phyloP scores from a whole-genome alignment of 2,797 vertebrate genomes.

The Chiroxiphia lanceolata region DNA sequence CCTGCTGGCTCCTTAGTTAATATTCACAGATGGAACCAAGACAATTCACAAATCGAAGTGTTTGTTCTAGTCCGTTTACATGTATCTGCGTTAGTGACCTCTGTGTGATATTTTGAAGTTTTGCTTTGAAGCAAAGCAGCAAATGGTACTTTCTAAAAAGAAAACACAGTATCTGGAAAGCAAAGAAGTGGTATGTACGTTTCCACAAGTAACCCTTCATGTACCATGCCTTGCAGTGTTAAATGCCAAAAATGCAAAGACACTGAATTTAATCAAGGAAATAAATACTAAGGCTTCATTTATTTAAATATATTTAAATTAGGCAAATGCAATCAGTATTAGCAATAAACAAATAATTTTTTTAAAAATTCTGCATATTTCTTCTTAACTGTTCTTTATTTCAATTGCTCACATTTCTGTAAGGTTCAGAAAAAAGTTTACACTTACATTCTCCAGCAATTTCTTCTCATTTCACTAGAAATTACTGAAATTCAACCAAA shows the following conservation, averaged over 20 bases:
- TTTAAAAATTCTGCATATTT: neutral
- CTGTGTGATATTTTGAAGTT: neutral
- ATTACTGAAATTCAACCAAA: neutral
- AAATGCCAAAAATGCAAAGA: neutral
- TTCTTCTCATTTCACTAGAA: neutral
- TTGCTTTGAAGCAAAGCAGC: neutral
- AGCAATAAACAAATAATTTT: neutral
- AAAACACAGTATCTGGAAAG: neutral
- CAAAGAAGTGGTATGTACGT: neutral
- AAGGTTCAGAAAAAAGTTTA: neutral
- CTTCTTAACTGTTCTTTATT: neutral
- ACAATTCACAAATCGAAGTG: neutral
- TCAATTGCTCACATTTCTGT: neutral
- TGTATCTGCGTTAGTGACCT: neutral
- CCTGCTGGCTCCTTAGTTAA: neutral
- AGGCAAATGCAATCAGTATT: neutral
- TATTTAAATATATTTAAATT: neutral
- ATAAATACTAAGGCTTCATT: neutral
- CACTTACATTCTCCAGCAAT: neutral
- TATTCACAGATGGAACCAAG: neutral
- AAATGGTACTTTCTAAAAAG: neutral
- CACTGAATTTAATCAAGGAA: neutral
- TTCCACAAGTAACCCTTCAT: neutral
- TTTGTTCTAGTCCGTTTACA: neutral
- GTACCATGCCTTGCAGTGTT: neutral